phyloP scores from a whole-genome alignment of 2,113 vertebrate genomes.

The Phodopus roborovskii region DNA sequence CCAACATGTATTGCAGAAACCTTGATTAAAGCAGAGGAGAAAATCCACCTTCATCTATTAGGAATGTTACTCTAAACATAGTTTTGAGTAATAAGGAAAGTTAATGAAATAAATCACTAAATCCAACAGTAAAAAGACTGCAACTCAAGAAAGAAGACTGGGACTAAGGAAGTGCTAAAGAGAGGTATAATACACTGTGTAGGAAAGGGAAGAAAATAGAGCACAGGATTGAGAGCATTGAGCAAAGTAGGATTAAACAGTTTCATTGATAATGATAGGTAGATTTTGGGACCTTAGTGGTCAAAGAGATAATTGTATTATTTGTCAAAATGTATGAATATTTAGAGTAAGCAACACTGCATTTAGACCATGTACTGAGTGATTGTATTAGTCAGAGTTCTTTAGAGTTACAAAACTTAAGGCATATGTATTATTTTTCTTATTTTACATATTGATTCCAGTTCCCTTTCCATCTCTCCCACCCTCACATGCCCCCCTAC shows the following conservation, averaged over 20 bases:
- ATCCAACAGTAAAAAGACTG: background rate
- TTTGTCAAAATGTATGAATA: background rate
- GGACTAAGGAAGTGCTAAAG: background rate
- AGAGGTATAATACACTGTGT: background rate
- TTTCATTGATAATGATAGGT: background rate
- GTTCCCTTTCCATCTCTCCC: too few species aligned
- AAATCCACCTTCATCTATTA: background rate
- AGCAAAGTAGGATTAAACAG: background rate
- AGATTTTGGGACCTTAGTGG: background rate
- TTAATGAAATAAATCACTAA: background rate
- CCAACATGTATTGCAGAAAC: background rate
- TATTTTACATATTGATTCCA: too few species aligned
- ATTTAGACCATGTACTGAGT: background rate
- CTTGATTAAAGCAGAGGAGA: background rate
- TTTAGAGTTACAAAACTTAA: background rate
- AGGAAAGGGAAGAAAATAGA: background rate
- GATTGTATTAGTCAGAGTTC: background rate
- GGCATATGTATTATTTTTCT: background rate
- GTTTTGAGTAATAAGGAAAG: background rate
- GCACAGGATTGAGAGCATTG: background rate
- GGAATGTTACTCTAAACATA: background rate
- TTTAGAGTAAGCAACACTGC: too few species aligned
- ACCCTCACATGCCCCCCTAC: too few species aligned
- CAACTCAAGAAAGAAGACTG: background rate
- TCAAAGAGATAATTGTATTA: background rate